Conservation (phyloP, 2,888 invertebrate species). For the Thumatha senex region DNA sequence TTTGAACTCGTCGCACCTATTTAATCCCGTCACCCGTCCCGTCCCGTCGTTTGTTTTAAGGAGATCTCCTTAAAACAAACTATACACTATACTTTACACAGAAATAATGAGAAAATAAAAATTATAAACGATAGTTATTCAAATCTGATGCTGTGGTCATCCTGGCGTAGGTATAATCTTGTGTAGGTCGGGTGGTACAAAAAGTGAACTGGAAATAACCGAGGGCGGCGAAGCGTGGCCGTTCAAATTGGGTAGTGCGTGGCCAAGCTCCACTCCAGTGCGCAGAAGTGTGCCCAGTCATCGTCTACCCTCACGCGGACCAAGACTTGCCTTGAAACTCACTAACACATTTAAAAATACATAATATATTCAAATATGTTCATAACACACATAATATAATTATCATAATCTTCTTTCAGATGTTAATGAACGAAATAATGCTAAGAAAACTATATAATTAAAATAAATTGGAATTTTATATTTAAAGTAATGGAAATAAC, state of each 20-base stretch:
- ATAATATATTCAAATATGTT: not conserved
- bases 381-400: too few species aligned
- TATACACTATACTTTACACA: constrained; percentile 6
- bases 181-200: constrained; percentile 36
- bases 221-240: constrained; percentile 53
- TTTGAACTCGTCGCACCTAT: too few species aligned
- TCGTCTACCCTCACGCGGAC: constrained; percentile 34
- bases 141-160: constrained; percentile 22
- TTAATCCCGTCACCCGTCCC: too few species aligned
- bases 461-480: constrained; percentile 18
- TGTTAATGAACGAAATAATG: constrained; percentile 17
- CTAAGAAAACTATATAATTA: constrained; percentile 5
- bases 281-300: constrained; percentile 61
- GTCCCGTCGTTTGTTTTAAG: too few species aligned
- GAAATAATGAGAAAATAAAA: constrained; percentile 13
- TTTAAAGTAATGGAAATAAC: constrained; percentile 14
- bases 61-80: not conserved
- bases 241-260: constrained; percentile 56
- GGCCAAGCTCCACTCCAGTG: constrained; percentile 57
- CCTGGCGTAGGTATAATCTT: constrained; percentile 19
- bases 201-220: constrained; percentile 58
- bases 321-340: constrained; percentile 17
- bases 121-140: constrained; percentile 16
- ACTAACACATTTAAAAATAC: constrained; percentile 6
- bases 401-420: not conserved